phyloP scores from a whole-genome alignment of 2,888 invertebrate species.

The Chaitophorus viminalis region DNA sequence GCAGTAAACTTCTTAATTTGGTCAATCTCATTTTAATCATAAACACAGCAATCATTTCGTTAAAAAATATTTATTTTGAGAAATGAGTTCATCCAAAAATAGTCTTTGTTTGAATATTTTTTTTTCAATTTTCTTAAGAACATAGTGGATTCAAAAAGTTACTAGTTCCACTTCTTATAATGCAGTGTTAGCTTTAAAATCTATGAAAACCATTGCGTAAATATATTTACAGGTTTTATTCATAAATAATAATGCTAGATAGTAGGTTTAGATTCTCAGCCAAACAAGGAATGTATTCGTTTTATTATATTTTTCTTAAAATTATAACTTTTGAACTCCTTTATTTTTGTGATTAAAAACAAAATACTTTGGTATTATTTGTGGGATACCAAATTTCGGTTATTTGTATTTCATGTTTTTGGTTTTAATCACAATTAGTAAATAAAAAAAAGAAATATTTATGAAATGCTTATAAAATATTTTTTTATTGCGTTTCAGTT shows the following conservation, averaged over 20 bases:
- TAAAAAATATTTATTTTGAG: no score
- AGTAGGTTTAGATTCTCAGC: no score
- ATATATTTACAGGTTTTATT: no score
- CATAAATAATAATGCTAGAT: no score
- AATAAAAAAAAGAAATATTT: no score
- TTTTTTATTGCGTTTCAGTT: background rate
- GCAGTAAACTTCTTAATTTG: background rate
- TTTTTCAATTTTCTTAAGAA: background rate
- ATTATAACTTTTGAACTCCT: background rate
- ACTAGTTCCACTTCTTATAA: no score
- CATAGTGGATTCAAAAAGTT: background rate
- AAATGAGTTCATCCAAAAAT: no score
- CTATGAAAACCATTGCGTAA: background rate
- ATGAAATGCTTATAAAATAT: no score
- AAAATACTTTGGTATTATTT: background rate
- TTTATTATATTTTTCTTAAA: background rate
- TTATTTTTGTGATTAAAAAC: background rate
- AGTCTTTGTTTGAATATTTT: background rate
- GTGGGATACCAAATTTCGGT: background rate
- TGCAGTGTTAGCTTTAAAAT: background rate
- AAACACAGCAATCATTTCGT: no score
- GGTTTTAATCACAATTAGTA: no score
- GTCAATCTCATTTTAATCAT: background rate
- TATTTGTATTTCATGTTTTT: no score
- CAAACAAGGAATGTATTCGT: background rate